Evolutionary conservation across 2,113 vertebrate species (phyloP).

Genomic region (Chrysochloris asiatica): DNA sequence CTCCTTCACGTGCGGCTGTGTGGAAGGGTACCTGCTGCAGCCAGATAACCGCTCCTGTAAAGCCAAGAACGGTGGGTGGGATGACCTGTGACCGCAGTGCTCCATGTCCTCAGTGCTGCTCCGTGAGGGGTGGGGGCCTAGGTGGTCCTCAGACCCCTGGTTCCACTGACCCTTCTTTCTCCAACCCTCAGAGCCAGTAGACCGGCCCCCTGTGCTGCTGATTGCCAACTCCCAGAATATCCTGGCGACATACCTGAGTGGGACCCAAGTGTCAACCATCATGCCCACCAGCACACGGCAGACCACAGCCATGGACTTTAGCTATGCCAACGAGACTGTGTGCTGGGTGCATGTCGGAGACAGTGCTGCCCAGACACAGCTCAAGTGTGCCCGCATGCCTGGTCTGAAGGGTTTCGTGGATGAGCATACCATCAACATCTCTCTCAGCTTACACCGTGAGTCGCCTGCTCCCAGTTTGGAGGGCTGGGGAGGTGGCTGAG

Average conservation of each 20-base stretch:
- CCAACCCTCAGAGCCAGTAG: constrained; percentile 89
- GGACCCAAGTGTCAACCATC: constrained; percentile 89
- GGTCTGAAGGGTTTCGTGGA: constrained; percentile 93
- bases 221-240: constrained; percentile 98
- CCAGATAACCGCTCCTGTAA: constrained; percentile 98
- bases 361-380: constrained; percentile 89
- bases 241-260: constrained; percentile 92
- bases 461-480: constrained; percentile 51
- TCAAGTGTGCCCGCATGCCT: constrained; percentile 95
- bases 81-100: neutral
- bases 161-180: neutral
- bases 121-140: neutral
- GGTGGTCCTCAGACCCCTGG: neutral
- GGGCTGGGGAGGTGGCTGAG: neutral
- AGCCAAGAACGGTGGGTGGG: constrained; percentile 93
- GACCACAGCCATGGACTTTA: constrained; percentile 98
- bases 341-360: constrained; percentile 98
- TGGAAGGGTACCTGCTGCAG: constrained; percentile 96
- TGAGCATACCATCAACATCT: constrained; percentile 93
- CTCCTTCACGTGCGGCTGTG: constrained; percentile 94
- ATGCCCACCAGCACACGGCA: constrained; percentile 93
- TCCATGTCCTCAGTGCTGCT: neutral
- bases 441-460: constrained; percentile 97
- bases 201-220: constrained; percentile 92
- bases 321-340: constrained; percentile 92